Conservation (phyloP, 2,888 invertebrate genomes). For the Minunthozetes semirufus region DNA sequence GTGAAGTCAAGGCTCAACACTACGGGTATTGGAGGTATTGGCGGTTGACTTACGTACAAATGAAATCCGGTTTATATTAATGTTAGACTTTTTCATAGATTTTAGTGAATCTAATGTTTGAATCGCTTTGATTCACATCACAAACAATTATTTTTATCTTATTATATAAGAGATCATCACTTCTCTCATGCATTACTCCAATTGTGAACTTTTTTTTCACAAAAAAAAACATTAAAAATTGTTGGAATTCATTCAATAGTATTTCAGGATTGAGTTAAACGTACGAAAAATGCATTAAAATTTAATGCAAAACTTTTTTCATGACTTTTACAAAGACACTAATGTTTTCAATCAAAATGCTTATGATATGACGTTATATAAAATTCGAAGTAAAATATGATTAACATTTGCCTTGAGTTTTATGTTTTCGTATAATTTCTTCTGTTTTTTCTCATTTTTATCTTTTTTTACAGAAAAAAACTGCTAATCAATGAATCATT, state of each 20-base stretch:
- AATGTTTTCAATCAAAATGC: not conserved
- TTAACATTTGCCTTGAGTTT: not conserved
- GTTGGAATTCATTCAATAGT: not conserved
- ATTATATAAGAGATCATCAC: not conserved
- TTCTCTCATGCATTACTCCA: not conserved
- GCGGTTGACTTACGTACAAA: not conserved
- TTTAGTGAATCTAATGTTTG: not conserved
- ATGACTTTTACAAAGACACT: not conserved
- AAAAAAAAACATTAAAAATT: not conserved
- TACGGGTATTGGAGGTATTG: not conserved
- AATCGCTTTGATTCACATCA: not conserved
- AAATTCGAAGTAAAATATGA: not conserved
- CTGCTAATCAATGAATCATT: not conserved
- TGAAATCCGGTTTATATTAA: conserved; percentile 8
- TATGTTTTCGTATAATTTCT: not conserved
- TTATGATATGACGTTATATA: conserved; percentile 7
- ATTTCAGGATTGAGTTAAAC: not conserved
- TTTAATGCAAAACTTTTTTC: no score
- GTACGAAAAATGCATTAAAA: not conserved
- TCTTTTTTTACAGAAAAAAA: not conserved
- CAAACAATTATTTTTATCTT: not conserved
- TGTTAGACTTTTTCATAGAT: not conserved
- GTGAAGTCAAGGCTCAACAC: not conserved
- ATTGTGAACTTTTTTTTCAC: not conserved
- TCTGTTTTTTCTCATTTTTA: not conserved